Percentiles rank a stretch among this genome's conserved stretches.
Evolutionary conservation across 2,888 invertebrate genomes (phyloP).

Genomic region (Coleophora flavipennella): DNA sequence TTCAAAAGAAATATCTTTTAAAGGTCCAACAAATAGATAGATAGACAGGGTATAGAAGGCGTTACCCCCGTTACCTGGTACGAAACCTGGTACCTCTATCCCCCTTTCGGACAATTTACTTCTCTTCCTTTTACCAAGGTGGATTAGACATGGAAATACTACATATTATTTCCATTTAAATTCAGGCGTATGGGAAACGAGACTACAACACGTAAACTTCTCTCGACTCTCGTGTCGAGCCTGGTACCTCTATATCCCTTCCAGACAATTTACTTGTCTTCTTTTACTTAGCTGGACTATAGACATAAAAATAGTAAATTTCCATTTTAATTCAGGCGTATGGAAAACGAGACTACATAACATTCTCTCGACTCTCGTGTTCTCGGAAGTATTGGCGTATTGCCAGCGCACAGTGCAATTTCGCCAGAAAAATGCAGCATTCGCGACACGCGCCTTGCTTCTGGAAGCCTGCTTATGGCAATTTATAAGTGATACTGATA

Average conservation of each 20-base stretch:
- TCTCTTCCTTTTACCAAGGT: background rate
- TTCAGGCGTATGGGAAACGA: constrained; percentile 67
- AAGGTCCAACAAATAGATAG: no score
- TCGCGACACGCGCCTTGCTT: constrained; percentile 48
- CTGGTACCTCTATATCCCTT: no score
- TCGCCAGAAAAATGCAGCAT: constrained; percentile 61
- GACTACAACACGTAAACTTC: constrained; percentile 70
- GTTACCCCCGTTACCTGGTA: no score
- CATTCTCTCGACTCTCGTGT: constrained; percentile 66
- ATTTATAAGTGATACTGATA: constrained; percentile 42
- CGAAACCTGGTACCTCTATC: no score
- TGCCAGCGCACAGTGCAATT: constrained; percentile 52
- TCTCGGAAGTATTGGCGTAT: constrained; percentile 63
- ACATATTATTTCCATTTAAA: constrained; percentile 47
- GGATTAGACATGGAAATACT: constrained; percentile 36
- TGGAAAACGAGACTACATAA: constrained; percentile 65
- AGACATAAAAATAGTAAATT: constrained; percentile 41
- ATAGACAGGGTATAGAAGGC: no score
- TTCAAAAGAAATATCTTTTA: no score
- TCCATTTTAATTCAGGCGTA: constrained; percentile 64
- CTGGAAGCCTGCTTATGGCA: constrained; percentile 44
- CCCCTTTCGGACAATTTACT: no score
- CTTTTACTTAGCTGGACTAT: background rate
- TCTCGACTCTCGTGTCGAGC: no score
- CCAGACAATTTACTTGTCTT: no score